phyloP scores from a whole-genome alignment of 2,113 vertebrate genomes.

The Antechinus flavipes region DNA sequence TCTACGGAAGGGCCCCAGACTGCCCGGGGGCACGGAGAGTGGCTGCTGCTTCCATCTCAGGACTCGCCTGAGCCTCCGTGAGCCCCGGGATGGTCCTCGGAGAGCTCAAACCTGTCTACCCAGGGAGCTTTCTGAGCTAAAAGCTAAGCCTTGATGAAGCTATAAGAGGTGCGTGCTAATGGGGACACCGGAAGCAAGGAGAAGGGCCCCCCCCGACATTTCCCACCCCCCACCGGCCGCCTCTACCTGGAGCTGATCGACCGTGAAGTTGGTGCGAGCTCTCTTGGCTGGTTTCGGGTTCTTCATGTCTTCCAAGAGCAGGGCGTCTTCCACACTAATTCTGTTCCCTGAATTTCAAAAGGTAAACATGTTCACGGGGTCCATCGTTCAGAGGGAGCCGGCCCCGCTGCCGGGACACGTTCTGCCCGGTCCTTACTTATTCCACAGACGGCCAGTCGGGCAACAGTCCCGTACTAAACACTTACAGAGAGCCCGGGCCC shows the following conservation, averaged over 20 bases:
- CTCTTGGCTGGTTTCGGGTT: constrained; percentile 97
- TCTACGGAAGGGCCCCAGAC: constrained; percentile 46
- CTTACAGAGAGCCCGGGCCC: neutral
- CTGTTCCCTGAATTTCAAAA: constrained; percentile 88
- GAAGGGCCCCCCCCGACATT: neutral
- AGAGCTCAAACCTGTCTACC: neutral
- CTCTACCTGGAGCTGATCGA: constrained; percentile 98
- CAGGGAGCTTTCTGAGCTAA: constrained; percentile 30
- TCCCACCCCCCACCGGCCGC: neutral
- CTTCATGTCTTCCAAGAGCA: constrained; percentile 94
- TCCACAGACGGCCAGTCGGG: too few species aligned
- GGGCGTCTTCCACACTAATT: constrained; percentile 93
- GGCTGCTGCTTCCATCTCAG: constrained; percentile 40
- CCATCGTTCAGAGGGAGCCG: neutral
- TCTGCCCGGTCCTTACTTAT: neutral
- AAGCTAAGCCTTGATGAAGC: constrained; percentile 36
- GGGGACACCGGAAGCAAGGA: too few species aligned
- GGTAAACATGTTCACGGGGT: constrained; percentile 33
- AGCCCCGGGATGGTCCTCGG: constrained; percentile 42
- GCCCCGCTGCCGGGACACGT: neutral
- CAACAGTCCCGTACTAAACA: neutral
- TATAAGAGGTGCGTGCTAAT: neutral
- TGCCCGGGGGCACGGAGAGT: constrained; percentile 64
- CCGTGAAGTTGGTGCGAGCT: constrained; percentile 98
- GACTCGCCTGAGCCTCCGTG: neutral